Percentiles rank a stretch among this genome's conserved stretches.
Evolutionary conservation across 2,888 invertebrate species (phyloP).

Genomic region (Cyclophora punctaria): DNA sequence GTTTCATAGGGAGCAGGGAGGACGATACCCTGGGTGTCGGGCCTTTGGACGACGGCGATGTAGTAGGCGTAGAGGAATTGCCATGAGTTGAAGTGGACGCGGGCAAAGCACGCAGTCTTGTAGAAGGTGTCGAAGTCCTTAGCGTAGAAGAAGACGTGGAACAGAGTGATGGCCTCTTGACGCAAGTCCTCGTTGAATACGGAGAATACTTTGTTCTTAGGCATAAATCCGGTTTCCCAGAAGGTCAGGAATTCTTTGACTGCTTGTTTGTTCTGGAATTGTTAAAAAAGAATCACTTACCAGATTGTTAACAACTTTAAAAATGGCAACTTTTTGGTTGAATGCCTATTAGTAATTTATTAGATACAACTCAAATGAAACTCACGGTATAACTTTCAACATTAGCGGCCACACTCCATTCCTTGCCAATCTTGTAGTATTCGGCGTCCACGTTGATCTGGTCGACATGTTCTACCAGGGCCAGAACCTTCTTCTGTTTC

Average conservation of each 20-base stretch:
- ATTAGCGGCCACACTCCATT: slow-evolving; percentile 50
- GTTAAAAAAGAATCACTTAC: neutral
- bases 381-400: slow-evolving; percentile 51
- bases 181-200: slow-evolving; percentile 59
- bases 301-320: too few relatives aligned
- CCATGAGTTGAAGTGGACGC: slow-evolving; percentile 76
- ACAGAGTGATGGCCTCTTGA: slow-evolving; percentile 69
- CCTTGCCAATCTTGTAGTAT: slow-evolving; percentile 48
- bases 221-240: slow-evolving; percentile 61
- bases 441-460: slow-evolving; percentile 46
- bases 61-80: slow-evolving; percentile 78
- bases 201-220: slow-evolving; percentile 67
- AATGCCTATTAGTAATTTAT: too few relatives aligned
- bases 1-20: slow-evolving; percentile 82
- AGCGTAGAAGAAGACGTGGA: slow-evolving; percentile 74
- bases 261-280: slow-evolving; percentile 50
- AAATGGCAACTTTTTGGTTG: too few relatives aligned
- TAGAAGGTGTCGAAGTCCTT: slow-evolving; percentile 77
- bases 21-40: slow-evolving; percentile 73
- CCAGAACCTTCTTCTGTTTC: slow-evolving; percentile 57
- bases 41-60: slow-evolving; percentile 75
- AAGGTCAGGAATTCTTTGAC: slow-evolving; percentile 56
- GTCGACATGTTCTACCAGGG: slow-evolving; percentile 57
- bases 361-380: slow-evolving; percentile 1
- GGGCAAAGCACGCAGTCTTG: slow-evolving; percentile 72